Evolutionary conservation across 2,888 invertebrate species (phyloP), one percentile per base, ranked within the genome.

Genomic region (Dysmachus trigonus): DNA sequence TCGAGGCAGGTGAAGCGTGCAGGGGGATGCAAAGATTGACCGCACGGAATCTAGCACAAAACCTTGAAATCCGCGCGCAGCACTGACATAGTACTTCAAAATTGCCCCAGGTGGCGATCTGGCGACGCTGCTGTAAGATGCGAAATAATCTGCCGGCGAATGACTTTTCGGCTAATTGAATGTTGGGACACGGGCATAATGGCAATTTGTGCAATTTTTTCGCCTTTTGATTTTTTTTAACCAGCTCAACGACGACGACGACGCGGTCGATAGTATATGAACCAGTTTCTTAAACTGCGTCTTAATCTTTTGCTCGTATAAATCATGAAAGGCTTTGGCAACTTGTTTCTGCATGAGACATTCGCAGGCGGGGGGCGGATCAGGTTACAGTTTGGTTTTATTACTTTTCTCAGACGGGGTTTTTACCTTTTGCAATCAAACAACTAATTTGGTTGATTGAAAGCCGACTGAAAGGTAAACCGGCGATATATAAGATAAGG

Each of bases 391-490:
- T 22, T 62, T 8, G 10, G 10, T 27, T 18, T 62, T 62, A 62
- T 62, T 62, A 62, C 18, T 53, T 53, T 53, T 53, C 22, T 27
- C 6, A 22, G 22, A 62, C 10, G 27, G 22, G 62, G 62, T 62
- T 62, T 62, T 62, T 62, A 8, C 62, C 62, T 81, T 81, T 83
- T 83, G 83, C 83, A 83, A 83, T 83, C 83, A 83, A 83, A 83
- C 71, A 83, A 83, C 72, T 83, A 71, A 83, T 83, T 83, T 72
- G 38, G 27, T 72, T 83, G 83, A 72, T 83, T 83, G 83, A 83
- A 83, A 72, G 35, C 72, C 38, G 71, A 83, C 41, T 72, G 71
- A 83, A 83, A 83, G 83, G 38, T 72, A 83, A 83, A 83, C 72
- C 27, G 72, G n/a, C 83, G 83, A 82, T 82, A 38, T 33, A n/a